Base-by-base conservation (phyloP, 2,113 vertebrate species). In the Machaerirhynchus nigripectus region DNA sequence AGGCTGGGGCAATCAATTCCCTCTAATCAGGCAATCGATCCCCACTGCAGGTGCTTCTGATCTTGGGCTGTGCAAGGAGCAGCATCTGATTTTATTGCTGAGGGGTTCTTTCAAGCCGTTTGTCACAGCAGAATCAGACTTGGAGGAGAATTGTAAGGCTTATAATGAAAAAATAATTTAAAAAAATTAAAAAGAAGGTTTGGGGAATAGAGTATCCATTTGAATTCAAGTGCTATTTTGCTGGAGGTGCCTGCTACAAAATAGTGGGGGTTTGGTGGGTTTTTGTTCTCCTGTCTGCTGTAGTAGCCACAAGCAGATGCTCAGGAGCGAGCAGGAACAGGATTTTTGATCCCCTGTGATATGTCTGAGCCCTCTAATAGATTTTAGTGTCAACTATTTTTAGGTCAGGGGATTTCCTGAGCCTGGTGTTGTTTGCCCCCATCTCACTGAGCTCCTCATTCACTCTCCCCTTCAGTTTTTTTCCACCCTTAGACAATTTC, bases 1-100 rank as follows among this genome's bases (percentile, higher is more conserved):
- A 98, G 98, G 70, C 96, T 88, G 50, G 90, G 89, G 87, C 98
- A 98, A 99, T 99, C 99, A 98, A 99, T 99, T 95, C 94, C 93
- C 96, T 96, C 97, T 98, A 98, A 99, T 98, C 98, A 98, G 98
- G 98, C 95, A 56, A 98, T 99, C 98, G 94, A 93, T 97, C 95
- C n/a, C 64, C 91, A 8, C 94, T 64, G 97, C 97, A 94, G 96
- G 96, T 95, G 97, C 89, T 97, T 89, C 97, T 96, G 83, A 96
- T 96, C 94, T 89, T 11, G 53, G 90, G 85, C 91, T 37, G 37
- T 2, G 24, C 2, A 0, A 0, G 61, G 60, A 64, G 79, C 70
- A 65, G 60, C 24, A 52, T 23, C 31, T 1, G 8, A 35, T 77
- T 78, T 56, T 61, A 19, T 47, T 31, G 27, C 30, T 31, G 68